Conservation (phyloP, 1,140 invertebrate genomes). For the fruit fly (Drosophila melanogaster) region Release_6_plus_ISO1_MT NT_037436.4:12745501-12746000, state of each 20-base stretch:
- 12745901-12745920: conserved; percentile 57
- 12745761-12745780: conserved; percentile 10
- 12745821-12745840: conserved; percentile 46
- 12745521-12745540: not conserved
- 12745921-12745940: conserved; percentile 32
- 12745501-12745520: too few species aligned
- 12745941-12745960: not conserved
- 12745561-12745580: conserved; percentile 4
- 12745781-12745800: conserved; percentile 46
- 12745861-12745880: conserved; percentile 50
- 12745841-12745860: conserved; percentile 54
- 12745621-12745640: not conserved
- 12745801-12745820: conserved; percentile 59
- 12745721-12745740: conserved; percentile 43
- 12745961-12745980: conserved; percentile 16
- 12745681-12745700: too few species aligned
- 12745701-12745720: too few species aligned
- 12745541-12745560: conserved; percentile 3
- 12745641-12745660: too few species aligned
- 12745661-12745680: not conserved
- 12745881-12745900: conserved; percentile 43
- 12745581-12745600: not conserved
- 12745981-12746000: conserved; percentile 47
- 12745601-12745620: not conserved
- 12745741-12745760: conserved; percentile 49